Percentiles rank a stretch among this genome's conserved stretches.
Evolutionary conservation across 1,140 invertebrate species (phyloP).

Genomic region (Campoletis sonorensis): DNA sequence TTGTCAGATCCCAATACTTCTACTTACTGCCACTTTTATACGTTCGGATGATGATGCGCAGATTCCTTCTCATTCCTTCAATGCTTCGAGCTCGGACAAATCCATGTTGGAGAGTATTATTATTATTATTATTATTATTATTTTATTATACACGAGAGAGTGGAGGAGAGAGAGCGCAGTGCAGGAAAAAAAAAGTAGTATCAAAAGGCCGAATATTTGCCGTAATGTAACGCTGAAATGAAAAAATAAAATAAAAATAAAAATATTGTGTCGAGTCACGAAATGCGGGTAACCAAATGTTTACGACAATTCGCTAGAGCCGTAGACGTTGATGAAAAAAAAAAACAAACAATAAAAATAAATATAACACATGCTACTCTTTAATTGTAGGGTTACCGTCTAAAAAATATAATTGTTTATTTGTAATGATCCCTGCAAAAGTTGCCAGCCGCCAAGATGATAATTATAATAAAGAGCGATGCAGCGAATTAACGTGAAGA

Average conservation of each 20-base stretch:
- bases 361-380: constrained; percentile 38
- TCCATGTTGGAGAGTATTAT: constrained; percentile 2
- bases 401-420: constrained; percentile 68
- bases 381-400: constrained; percentile 53
- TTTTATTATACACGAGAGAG: neutral
- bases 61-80: neutral
- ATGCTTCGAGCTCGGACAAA: neutral
- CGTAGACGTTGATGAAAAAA: constrained; percentile 27
- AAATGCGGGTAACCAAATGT: neutral
- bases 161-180: constrained; percentile 21
- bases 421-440: constrained; percentile 67
- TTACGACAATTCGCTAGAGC: constrained; percentile 14
- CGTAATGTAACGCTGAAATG: constrained; percentile 33
- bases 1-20: no score
- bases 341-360: neutral
- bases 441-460: constrained; percentile 56
- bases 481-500: constrained; percentile 35
- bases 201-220: constrained; percentile 39
- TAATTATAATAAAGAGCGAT: constrained; percentile 55
- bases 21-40: constrained; percentile 40
- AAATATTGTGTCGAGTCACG: constrained; percentile 39
- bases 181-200: constrained; percentile 44
- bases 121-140: constrained; percentile 5
- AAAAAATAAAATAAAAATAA: no score
- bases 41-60: constrained; percentile 24